Conservation (phyloP, 1,140 invertebrate species). For the Psix sp. region DNA sequence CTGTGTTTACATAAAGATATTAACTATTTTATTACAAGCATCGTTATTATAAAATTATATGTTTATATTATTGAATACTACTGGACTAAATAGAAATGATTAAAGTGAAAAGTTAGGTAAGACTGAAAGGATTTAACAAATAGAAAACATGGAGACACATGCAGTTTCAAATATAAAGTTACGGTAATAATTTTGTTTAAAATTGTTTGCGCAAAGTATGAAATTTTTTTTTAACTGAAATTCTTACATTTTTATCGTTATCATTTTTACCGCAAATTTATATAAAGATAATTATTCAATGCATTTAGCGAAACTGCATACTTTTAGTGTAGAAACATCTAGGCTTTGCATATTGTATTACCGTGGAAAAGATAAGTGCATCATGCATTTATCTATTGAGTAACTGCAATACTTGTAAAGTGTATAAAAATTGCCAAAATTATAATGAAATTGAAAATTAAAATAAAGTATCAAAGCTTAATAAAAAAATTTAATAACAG, state of each 20-base stretch:
- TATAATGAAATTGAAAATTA: too few relatives aligned
- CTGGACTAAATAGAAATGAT: conserved; percentile 6
- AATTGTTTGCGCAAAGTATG: too few relatives aligned
- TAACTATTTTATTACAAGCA: conserved; percentile 38
- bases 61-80: conserved; percentile 21
- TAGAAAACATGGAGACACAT: conserved; percentile 11
- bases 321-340: conserved; percentile 9
- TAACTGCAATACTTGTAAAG: too few relatives aligned
- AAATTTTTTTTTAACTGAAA: too few relatives aligned
- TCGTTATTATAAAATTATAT: conserved; percentile 25
- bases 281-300: conserved; percentile 5
- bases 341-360: too few relatives aligned
- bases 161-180: conserved; percentile 25
- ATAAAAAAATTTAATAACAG: too few relatives aligned
- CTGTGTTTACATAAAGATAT: conserved; percentile 26
- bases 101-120: conserved; percentile 10
- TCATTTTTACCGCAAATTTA: conserved; percentile 6
- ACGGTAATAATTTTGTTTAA: conserved; percentile 1
- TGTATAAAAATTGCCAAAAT: too few relatives aligned
- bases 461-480: too few relatives aligned
- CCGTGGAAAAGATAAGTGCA: too few relatives aligned
- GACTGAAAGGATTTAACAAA: conserved; percentile 8
- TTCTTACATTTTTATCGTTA: too few relatives aligned
- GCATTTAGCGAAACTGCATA: conserved; percentile 37
- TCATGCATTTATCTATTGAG: too few relatives aligned